A percentile compares a stretch with the other conserved stretches of the same genome.
These are phyloP conservation scores for Chymomyza procnemis DNA, from an alignment of 2,888 invertebrate species.

Conservation along the genomic window DNA sequence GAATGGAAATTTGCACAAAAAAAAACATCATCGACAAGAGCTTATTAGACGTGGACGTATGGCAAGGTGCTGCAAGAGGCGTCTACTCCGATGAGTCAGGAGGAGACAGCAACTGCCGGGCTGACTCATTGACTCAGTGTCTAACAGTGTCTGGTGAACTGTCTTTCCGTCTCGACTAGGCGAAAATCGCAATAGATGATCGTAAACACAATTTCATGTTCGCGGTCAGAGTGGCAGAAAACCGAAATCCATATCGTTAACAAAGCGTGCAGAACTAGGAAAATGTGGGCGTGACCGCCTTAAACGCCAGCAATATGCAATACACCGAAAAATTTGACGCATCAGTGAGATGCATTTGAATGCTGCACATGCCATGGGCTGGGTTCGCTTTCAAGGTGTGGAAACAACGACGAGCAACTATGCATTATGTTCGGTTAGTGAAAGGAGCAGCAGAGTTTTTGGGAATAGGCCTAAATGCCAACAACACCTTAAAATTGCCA, in stretches of 20 bases:
- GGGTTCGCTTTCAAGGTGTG: not conserved
- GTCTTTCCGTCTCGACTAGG: constrained; percentile 28
- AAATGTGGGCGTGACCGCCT: constrained; percentile 54
- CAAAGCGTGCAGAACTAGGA: constrained; percentile 31
- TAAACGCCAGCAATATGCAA: constrained; percentile 58
- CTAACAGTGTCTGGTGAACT: too few species aligned
- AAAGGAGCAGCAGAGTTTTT: constrained; percentile 45
- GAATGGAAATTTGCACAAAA: constrained; percentile 38
- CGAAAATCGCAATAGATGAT: constrained; percentile 67
- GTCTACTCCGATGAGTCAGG: not conserved
- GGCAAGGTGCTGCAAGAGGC: not conserved
- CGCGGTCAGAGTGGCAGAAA: constrained; percentile 30
- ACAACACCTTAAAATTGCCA: constrained; percentile 23
- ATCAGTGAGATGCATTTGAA: constrained; percentile 56
- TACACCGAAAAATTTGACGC: constrained; percentile 48
- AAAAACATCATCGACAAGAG: constrained; percentile 15
- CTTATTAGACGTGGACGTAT: constrained; percentile 56
- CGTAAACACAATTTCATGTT: constrained; percentile 65
- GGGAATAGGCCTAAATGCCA: constrained; percentile 32
- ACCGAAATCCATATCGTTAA: constrained; percentile 19
- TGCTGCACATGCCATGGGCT: constrained; percentile 31
- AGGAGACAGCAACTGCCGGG: not conserved
- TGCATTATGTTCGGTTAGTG: constrained; percentile 23
- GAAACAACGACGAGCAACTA: constrained; percentile 2
- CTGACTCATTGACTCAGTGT: not conserved